phyloP scores from a whole-genome alignment of 2,888 invertebrate genomes.

The Digitonthophagus gazella region DNA sequence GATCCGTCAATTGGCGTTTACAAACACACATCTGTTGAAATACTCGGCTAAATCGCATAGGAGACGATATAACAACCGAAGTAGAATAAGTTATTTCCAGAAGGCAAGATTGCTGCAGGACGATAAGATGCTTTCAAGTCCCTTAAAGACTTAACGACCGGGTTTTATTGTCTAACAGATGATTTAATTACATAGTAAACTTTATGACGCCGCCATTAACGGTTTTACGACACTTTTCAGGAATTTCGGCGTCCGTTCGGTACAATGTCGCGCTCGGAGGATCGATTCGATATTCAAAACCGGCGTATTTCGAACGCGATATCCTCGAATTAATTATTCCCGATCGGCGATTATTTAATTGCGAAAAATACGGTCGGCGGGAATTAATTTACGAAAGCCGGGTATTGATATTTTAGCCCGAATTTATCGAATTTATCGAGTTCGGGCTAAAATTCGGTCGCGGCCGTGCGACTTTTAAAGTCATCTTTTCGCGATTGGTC shows the following conservation, averaged over 20 bases:
- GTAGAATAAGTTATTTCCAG: background rate
- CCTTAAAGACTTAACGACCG: background rate
- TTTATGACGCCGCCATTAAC: constrained; percentile 3
- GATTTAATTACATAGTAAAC: constrained; percentile 10
- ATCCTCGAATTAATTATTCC: background rate
- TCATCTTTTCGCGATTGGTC: background rate
- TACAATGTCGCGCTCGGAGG: background rate
- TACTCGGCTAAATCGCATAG: too few relatives aligned
- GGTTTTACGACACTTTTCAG: background rate
- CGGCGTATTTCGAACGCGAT: background rate
- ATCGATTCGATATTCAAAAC: background rate
- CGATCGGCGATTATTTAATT: background rate
- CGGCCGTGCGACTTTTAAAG: background rate
- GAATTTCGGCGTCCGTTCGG: background rate
- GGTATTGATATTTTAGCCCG: background rate
- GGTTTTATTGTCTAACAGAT: constrained; percentile 12
- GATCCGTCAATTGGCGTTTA: too few relatives aligned
- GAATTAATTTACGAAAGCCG: background rate
- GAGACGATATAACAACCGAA: background rate
- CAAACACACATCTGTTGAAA: too few relatives aligned
- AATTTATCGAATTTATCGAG: background rate
- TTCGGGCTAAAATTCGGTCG: too few relatives aligned
- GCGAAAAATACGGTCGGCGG: background rate
- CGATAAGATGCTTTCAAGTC: background rate
- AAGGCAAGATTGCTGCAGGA: background rate